phyloP scores from a whole-genome alignment of 2,888 invertebrate species.

The Pristionchus arcanus region DNA sequence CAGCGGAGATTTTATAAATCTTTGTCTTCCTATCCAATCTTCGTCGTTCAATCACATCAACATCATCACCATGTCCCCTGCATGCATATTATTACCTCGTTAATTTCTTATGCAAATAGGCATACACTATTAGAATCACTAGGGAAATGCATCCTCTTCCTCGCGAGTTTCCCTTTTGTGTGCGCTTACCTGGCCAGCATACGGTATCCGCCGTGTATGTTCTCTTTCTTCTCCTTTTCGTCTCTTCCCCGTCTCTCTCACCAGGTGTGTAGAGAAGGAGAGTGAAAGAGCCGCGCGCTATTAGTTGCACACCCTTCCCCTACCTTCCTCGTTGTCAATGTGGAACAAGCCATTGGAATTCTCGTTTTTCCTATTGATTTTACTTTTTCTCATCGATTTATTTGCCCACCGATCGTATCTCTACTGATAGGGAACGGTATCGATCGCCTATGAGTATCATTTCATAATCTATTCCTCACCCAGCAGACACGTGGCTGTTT shows the following conservation, averaged over 20 bases:
- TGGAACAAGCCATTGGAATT: neutral
- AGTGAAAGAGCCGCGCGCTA: conserved; percentile 45
- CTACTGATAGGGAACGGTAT: neutral
- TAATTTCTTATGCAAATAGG: neutral
- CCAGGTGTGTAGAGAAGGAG: conserved; percentile 21
- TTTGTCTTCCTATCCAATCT: conserved; percentile 5
- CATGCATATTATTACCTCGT: neutral
- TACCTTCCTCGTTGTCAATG: neutral
- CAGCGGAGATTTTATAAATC: conserved; percentile 40
- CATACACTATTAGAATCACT: neutral
- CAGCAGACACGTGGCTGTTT: conserved; percentile 41
- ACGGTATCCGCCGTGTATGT: conserved; percentile 45
- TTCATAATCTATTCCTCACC: conserved; percentile 40
- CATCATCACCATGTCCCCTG: conserved; percentile 19
- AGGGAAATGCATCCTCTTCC: neutral
- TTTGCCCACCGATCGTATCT: neutral
- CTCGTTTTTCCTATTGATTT: neutral
- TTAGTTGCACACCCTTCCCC: conserved; percentile 13
- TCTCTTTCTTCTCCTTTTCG: conserved; percentile 30
- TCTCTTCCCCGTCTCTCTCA: conserved; percentile 25
- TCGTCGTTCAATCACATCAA: neutral
- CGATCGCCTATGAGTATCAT: neutral
- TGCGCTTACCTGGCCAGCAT: conserved; percentile 40
- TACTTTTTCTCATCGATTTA: neutral
- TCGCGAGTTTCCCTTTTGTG: conserved; percentile 21